phyloP scores from a whole-genome alignment of 2,888 invertebrate genomes.

The Drosophila kanekoi region DNA sequence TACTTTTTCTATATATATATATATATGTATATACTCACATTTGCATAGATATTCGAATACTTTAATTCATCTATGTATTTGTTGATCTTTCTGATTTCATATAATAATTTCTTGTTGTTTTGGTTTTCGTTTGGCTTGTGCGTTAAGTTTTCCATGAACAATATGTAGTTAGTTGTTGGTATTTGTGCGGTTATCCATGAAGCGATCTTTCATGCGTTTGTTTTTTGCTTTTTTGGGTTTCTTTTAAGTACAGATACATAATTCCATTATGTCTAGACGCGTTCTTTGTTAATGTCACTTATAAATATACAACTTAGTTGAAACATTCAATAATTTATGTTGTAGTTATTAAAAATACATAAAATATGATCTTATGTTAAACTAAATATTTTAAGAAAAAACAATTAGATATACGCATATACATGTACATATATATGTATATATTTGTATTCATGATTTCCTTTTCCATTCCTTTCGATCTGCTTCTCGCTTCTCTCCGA shows the following conservation, averaged over 20 bases:
- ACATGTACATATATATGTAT: constrained; percentile 11
- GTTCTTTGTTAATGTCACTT: constrained; percentile 60
- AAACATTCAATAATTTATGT: constrained; percentile 75
- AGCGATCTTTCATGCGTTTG: constrained; percentile 25
- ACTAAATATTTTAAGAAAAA: constrained; percentile 70
- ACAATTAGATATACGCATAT: constrained; percentile 59
- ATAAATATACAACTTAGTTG: constrained; percentile 81
- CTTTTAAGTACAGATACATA: constrained; percentile 66
- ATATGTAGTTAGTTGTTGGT: constrained; percentile 25
- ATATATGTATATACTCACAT: constrained; percentile 27
- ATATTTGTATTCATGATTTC: constrained; percentile 21
- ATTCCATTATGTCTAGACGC: constrained; percentile 72
- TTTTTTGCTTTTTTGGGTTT: constrained; percentile 10
- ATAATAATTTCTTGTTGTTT: constrained; percentile 30
- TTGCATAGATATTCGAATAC: constrained; percentile 19
- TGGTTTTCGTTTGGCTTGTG: constrained; percentile 40
- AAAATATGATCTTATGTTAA: constrained; percentile 75
- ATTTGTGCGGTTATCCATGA: constrained; percentile 48
- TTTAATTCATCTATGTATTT: constrained; percentile 29
- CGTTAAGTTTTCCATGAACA: constrained; percentile 49
- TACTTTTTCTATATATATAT: constrained; percentile 9
- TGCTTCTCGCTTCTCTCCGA: background rate
- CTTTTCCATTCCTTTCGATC: background rate
- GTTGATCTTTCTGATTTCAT: constrained; percentile 28
- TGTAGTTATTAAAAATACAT: constrained; percentile 66